These are phyloP conservation scores for Tetragonula carbonaria DNA, from an alignment of 2,888 invertebrate species.

Conservation along the genomic window DNA sequence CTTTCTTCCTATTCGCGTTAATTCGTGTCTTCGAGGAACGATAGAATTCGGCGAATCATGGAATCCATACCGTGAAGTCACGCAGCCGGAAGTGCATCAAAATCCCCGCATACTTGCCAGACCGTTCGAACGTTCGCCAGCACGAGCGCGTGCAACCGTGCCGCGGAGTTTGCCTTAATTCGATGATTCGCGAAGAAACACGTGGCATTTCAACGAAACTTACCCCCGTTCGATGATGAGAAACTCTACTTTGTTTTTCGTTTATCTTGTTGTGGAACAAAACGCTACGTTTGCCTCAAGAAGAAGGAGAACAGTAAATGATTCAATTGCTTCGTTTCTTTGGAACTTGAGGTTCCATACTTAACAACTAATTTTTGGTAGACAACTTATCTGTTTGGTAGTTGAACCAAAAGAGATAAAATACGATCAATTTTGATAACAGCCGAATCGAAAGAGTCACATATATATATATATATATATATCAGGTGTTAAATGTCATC, in stretches of 20 bases:
- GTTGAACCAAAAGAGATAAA: no score
- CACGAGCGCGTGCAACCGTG: slow-evolving; percentile 32
- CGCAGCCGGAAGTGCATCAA: slow-evolving; percentile 59
- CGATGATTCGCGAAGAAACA: slow-evolving; percentile 20
- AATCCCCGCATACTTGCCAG: slow-evolving; percentile 50
- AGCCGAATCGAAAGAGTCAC: no score
- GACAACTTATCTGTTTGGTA: no score
- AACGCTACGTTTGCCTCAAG: background rate
- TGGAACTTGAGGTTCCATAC: no score
- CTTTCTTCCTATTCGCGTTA: slow-evolving; percentile 32
- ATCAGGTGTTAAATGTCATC: no score
- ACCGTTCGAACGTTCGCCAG: slow-evolving; percentile 36
- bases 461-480: no score
- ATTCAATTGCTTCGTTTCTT: no score
- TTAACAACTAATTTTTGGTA: no score
- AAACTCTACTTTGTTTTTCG: background rate
- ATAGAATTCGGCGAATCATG: slow-evolving; percentile 5
- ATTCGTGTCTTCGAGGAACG: slow-evolving; percentile 40
- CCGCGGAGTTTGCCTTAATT: slow-evolving; percentile 28
- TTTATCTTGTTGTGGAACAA: background rate
- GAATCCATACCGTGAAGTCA: slow-evolving; percentile 54
- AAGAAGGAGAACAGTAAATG: background rate
- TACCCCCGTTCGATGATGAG: no score
- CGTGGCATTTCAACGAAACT: slow-evolving; percentile 25
- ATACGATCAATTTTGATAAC: no score